Evolutionary conservation across 2,797 vertebrate genomes (phyloP).

Genomic region (Champsocephalus gunnari): DNA sequence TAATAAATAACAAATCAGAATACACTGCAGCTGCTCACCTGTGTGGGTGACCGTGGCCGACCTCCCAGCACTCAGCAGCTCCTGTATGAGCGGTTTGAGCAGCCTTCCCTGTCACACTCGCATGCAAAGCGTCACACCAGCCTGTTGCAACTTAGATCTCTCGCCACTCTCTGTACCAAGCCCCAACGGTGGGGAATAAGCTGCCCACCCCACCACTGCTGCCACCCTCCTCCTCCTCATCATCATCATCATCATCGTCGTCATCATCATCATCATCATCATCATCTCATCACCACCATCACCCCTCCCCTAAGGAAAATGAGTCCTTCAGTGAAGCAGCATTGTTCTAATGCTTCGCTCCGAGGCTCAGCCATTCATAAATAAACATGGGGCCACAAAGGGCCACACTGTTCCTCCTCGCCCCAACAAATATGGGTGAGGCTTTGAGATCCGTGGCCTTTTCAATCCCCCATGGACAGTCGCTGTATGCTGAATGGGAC

Average conservation of each 20-base stretch:
- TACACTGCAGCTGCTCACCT: constrained; percentile 66
- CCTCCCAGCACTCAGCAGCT: constrained; percentile 51
- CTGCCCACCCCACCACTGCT: constrained; percentile 59
- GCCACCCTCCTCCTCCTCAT: neutral
- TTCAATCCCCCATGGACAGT: constrained; percentile 47
- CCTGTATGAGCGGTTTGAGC: constrained; percentile 59
- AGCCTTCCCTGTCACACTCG: constrained; percentile 59
- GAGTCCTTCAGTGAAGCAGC: constrained; percentile 80
- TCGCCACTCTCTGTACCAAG: constrained; percentile 86
- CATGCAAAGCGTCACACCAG: constrained; percentile 69
- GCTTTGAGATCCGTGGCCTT: constrained; percentile 67
- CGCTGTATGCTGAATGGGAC: constrained; percentile 61
- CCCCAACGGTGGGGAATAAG: constrained; percentile 79
- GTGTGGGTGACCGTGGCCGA: constrained; percentile 51
- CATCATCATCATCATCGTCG: constrained; percentile 31
- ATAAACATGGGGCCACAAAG: constrained; percentile 77
- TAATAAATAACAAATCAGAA: neutral
- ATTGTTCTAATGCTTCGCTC: constrained; percentile 82
- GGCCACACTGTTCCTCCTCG: constrained; percentile 79
- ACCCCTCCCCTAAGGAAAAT: constrained; percentile 79
- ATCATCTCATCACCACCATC: constrained; percentile 49
- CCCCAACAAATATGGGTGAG: constrained; percentile 74
- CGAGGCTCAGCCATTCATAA: constrained; percentile 85
- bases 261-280: constrained; percentile 44
- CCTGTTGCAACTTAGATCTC: constrained; percentile 70